Evolutionary conservation across 2,888 invertebrate genomes (phyloP).

Genomic region (Deladenus siricidicola): DNA sequence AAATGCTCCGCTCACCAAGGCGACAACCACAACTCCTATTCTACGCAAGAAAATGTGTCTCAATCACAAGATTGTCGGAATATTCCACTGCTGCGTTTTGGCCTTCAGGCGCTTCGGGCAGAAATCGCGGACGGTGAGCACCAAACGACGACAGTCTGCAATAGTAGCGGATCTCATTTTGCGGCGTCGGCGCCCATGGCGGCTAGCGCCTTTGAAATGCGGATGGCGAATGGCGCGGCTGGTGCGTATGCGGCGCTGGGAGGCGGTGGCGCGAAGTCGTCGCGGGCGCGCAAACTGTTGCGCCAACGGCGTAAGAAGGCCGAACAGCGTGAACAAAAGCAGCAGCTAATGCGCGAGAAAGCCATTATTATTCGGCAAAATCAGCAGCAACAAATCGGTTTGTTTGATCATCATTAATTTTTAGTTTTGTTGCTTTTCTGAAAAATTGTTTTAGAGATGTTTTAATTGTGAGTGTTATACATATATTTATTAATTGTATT

Average conservation of each 20-base stretch:
- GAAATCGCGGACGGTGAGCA: conserved; percentile 17
- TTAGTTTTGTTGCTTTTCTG: too few relatives aligned
- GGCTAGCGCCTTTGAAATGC: too few relatives aligned
- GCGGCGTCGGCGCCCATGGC: too few relatives aligned
- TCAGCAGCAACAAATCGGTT: conserved; percentile 1
- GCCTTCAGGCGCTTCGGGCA: conserved; percentile 5
- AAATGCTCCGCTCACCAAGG: neutral
- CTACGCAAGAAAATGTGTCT: neutral
- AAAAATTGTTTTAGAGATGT: too few relatives aligned
- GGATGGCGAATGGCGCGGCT: too few relatives aligned
- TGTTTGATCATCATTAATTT: too few relatives aligned
- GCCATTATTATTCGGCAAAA: too few relatives aligned
- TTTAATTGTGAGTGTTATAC: neutral
- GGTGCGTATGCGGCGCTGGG: neutral
- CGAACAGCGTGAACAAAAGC: neutral
- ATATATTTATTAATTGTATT: too few relatives aligned
- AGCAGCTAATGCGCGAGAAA: neutral
- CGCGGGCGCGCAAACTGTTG: neutral
- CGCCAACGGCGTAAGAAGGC: neutral
- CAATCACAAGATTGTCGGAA: conserved; percentile 12
- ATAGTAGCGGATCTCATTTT: too few relatives aligned
- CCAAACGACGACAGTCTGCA: conserved; percentile 20
- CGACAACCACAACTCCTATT: too few relatives aligned
- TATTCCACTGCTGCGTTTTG: conserved; percentile 20
- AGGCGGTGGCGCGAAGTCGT: neutral